Conservation (phyloP, 2,797 vertebrate species). For the Clangula hyemalis region DNA sequence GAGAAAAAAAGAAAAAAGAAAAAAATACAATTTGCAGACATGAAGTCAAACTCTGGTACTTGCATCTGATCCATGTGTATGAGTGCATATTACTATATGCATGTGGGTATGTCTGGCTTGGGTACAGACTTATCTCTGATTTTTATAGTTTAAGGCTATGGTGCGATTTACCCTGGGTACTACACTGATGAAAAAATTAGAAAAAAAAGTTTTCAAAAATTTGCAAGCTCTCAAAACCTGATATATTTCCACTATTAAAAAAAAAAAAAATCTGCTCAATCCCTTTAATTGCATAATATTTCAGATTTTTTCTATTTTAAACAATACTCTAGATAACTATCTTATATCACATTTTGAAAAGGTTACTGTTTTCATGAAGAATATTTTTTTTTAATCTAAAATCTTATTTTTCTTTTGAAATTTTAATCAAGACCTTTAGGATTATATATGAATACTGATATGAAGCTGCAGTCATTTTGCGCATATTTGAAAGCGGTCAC, state of each 20-base stretch:
- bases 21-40: slow-evolving; percentile 95
- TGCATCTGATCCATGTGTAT: slow-evolving; percentile 64
- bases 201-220: not conserved
- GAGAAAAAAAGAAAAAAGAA: slow-evolving; percentile 85
- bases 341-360: not conserved
- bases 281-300: not conserved
- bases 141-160: not conserved
- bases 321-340: not conserved
- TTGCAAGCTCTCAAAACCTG: not conserved
- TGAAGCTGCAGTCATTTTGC: not conserved
- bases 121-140: slow-evolving; percentile 9
- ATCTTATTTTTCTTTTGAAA: not conserved
- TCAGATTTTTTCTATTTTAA: not conserved
- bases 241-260: not conserved
- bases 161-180: not conserved
- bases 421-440: not conserved
- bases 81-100: not conserved
- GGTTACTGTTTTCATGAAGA: not conserved
- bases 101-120: not conserved
- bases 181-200: not conserved
- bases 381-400: not conserved
- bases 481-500: not conserved
- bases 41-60: slow-evolving; percentile 88
- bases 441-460: not conserved
- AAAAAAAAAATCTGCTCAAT: not conserved